Evolutionary conservation across 1,140 invertebrate genomes (phyloP).

Genomic region (Rhynchophorus ferrugineus): DNA sequence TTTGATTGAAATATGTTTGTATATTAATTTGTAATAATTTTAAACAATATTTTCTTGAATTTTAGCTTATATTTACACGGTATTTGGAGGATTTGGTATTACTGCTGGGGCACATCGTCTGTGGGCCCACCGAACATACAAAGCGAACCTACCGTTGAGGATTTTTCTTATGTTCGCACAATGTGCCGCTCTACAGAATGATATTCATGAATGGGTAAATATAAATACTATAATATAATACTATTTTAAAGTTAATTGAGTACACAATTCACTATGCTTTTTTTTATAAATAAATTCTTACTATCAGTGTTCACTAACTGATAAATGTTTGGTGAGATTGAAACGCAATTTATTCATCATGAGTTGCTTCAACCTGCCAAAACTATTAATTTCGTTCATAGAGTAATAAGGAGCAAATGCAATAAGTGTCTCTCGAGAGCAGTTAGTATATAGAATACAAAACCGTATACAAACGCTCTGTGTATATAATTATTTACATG

Average conservation of each 20-base stretch:
- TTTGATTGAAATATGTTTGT: not conserved
- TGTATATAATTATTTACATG: too few species aligned
- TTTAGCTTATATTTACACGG: conserved; percentile 10
- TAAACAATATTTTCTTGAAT: not conserved
- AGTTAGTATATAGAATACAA: too few species aligned
- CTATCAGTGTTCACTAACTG: not conserved
- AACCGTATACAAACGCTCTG: too few species aligned
- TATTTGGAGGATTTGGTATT: conserved; percentile 50
- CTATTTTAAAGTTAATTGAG: not conserved
- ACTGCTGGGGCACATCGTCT: conserved; percentile 85
- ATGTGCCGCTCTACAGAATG: conserved; percentile 72
- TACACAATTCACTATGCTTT: too few species aligned
- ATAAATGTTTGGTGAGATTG: not conserved
- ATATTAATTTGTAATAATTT: not conserved
- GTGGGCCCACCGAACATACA: conserved; percentile 83
- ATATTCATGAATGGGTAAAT: conserved; percentile 53
- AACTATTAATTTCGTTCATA: not conserved
- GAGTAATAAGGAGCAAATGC: not conserved
- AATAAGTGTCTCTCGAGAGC: too few species aligned
- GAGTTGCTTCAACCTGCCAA: not conserved
- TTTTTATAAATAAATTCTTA: conserved; percentile 1
- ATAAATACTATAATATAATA: too few species aligned
- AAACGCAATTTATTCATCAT: not conserved
- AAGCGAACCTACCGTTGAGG: conserved; percentile 73
- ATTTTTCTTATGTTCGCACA: conserved; percentile 67